Evolutionary conservation across 2,113 vertebrate species (phyloP).

Genomic region (Bothrops jararaca): DNA sequence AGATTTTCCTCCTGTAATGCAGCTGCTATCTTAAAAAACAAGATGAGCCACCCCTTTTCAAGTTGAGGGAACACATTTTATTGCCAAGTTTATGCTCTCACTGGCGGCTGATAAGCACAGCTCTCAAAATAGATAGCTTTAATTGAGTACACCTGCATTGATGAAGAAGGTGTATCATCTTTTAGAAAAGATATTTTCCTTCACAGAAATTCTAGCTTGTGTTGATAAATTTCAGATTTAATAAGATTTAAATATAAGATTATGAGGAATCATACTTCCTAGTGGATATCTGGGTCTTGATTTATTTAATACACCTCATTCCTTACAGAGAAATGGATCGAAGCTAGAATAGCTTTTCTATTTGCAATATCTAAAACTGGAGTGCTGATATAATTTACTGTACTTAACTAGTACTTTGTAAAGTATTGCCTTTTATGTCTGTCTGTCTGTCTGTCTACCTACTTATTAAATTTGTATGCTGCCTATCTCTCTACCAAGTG

Average conservation of each 20-base stretch:
- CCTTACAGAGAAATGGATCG: not conserved
- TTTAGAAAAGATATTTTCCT: not conserved
- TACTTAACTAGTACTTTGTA: not conserved
- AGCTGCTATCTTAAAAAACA: not conserved
- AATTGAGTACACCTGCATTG: slow-evolving; percentile 6
- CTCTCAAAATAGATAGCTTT: slow-evolving; percentile 16
- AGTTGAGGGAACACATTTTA: not conserved
- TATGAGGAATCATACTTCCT: not conserved
- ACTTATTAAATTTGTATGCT: not conserved
- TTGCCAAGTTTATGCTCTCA: slow-evolving; percentile 5
- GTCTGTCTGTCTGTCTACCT: too few species aligned
- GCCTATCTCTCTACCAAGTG: not conserved
- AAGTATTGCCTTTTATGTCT: not conserved
- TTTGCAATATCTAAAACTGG: not conserved
- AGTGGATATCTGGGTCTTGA: not conserved
- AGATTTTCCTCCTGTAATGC: not conserved
- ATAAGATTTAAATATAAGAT: not conserved
- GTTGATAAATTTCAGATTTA: not conserved
- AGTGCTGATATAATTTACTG: not conserved
- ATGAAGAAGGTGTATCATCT: not conserved
- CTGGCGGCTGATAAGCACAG: not conserved
- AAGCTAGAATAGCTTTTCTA: not conserved
- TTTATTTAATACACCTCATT: not conserved
- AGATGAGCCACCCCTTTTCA: not conserved
- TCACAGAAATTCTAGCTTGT: not conserved